Conservation (phyloP, 2,888 invertebrate species). For the Prosopocoilus inquinatus region DNA sequence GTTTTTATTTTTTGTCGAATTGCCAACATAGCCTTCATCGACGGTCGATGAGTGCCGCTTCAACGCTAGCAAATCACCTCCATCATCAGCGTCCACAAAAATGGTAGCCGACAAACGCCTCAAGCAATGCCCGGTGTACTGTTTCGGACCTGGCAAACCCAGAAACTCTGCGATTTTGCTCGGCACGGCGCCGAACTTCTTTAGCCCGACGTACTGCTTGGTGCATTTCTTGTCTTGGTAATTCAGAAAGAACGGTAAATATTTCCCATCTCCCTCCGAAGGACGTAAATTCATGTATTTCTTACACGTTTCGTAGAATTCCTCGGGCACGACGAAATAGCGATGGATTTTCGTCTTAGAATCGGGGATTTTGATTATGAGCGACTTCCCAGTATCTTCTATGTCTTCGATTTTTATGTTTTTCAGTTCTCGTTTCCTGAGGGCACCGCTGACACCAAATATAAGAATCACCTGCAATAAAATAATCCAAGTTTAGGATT, state of each 20-base stretch:
- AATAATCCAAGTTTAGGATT: not conserved
- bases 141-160: not conserved
- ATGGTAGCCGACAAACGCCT: not conserved
- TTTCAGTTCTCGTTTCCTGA: not conserved
- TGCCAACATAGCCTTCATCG: not conserved
- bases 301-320: not conserved
- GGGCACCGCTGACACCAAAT: not conserved
- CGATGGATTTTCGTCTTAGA: not conserved
- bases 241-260: not conserved
- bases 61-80: not conserved
- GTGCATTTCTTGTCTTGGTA: not conserved
- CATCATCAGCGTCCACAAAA: not conserved
- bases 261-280: not conserved
- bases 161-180: no score
- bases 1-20: not conserved
- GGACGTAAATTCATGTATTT: not conserved
- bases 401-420: not conserved
- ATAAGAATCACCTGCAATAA: not conserved
- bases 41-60: not conserved
- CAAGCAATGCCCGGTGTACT: not conserved
- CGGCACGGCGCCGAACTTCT: no score
- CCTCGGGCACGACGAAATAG: not conserved
- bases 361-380: not conserved
- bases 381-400: not conserved
- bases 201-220: no score